phyloP scores from a whole-genome alignment of 2,888 invertebrate species.

The Callosobruchus maculatus region DNA sequence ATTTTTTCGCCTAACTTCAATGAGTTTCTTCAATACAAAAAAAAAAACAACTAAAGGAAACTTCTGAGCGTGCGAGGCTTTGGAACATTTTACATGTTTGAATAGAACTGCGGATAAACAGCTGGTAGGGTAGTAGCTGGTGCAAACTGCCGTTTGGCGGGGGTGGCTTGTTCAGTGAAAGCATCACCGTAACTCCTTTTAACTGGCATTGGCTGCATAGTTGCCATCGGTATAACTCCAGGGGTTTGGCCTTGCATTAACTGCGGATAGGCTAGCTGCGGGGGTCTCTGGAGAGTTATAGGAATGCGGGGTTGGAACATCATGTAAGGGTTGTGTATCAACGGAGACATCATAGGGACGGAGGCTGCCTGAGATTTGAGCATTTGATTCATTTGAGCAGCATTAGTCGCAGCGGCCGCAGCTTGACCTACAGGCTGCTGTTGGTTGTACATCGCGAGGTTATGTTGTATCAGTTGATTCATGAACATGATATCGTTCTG shows the following conservation, averaged over 20 bases:
- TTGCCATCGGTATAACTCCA: constrained; percentile 33
- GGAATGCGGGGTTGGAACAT: constrained; percentile 32
- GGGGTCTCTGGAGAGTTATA: constrained; percentile 27
- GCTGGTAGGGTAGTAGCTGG: constrained; percentile 29
- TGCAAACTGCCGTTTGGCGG: constrained; percentile 44
- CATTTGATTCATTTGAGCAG: constrained; percentile 22
- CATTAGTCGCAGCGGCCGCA: constrained; percentile 1
- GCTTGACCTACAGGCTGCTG: constrained; percentile 21
- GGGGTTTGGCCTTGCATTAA: constrained; percentile 30
- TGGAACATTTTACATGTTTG: constrained; percentile 46
- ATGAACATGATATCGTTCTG: constrained; percentile 48
- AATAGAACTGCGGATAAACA: constrained; percentile 45
- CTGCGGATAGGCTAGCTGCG: constrained; percentile 32
- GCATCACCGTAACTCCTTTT: constrained; percentile 49
- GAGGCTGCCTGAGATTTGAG: constrained; percentile 26
- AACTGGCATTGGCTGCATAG: constrained; percentile 40
- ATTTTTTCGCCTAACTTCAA: too few relatives aligned
- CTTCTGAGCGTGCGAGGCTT: too few relatives aligned
- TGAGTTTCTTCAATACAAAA: too few relatives aligned
- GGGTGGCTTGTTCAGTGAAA: constrained; percentile 39
- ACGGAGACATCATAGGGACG: constrained; percentile 37
- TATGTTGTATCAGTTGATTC: constrained; percentile 47
- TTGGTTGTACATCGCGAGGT: constrained; percentile 42
- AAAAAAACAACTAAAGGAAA: not conserved
- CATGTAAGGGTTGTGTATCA: constrained; percentile 39